phyloP scores from a whole-genome alignment of 1,140 invertebrate genomes.

The Lucilia cuprina region DNA sequence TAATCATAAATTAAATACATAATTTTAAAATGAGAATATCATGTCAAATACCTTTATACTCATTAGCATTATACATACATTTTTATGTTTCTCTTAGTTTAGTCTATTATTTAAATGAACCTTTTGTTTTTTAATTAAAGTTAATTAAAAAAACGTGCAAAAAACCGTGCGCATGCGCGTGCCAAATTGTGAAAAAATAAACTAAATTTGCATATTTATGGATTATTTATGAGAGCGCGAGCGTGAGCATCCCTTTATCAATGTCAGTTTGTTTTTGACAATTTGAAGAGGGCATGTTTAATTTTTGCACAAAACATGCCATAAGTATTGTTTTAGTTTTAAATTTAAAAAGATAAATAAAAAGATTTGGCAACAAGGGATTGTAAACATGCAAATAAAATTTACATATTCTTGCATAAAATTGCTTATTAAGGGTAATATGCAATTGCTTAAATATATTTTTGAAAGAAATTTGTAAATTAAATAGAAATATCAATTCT shows the following conservation, averaged over 20 bases:
- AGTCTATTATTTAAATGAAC: no score
- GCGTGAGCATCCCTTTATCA: not conserved
- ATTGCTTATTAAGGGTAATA: no score
- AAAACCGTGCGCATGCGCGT: not conserved
- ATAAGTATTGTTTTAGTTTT: not conserved
- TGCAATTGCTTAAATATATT: no score
- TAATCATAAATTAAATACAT: no score
- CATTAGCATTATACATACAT: not conserved
- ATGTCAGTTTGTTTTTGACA: not conserved
- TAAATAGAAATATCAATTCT: no score
- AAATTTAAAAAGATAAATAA: not conserved
- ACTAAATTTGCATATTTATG: not conserved
- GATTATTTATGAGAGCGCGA: not conserved
- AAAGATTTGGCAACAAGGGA: not conserved
- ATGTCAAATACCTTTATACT: not conserved
- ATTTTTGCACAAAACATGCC: not conserved
- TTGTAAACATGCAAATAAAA: not conserved
- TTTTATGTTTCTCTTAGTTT: not conserved
- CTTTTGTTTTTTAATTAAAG: not conserved
- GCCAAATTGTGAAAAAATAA: not conserved
- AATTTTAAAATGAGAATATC: not conserved
- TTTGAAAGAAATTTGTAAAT: no score
- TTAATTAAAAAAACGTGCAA: not conserved
- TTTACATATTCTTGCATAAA: no score
- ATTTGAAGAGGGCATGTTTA: not conserved